phyloP scores from a whole-genome alignment of 1,140 invertebrate genomes.

The Venustaconcha ellipsiformis region DNA sequence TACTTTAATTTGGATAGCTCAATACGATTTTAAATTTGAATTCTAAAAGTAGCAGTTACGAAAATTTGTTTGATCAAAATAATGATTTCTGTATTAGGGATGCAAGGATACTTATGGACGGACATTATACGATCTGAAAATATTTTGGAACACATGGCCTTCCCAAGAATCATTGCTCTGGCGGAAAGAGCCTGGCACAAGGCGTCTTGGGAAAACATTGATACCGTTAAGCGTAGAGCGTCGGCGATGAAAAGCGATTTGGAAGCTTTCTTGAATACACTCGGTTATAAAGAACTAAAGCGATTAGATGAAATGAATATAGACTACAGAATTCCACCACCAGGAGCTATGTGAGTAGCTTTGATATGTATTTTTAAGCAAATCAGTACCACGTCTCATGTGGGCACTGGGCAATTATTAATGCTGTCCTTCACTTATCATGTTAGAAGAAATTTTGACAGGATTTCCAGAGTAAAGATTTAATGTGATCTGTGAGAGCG shows the following conservation, averaged over 20 bases:
- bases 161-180: slow-evolving; percentile 56
- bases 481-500: too few relatives aligned
- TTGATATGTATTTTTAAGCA: too few relatives aligned
- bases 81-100: slow-evolving; percentile 36
- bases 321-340: slow-evolving; percentile 44
- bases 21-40: too few relatives aligned
- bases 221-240: slow-evolving; percentile 2
- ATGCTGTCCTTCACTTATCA: too few relatives aligned
- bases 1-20: too few relatives aligned
- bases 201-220: slow-evolving; percentile 48
- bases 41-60: too few relatives aligned
- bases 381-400: too few relatives aligned
- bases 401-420: too few relatives aligned
- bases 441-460: too few relatives aligned
- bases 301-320: slow-evolving; percentile 43
- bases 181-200: slow-evolving; percentile 62
- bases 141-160: slow-evolving; percentile 53
- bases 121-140: slow-evolving; percentile 51
- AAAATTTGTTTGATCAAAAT: background rate
- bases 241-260: slow-evolving; percentile 33
- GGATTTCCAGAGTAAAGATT: too few relatives aligned
- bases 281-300: slow-evolving; percentile 49
- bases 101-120: slow-evolving; percentile 54
- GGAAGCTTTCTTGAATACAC: slow-evolving; percentile 44
- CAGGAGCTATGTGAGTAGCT: slow-evolving; percentile 46